Conservation (phyloP, 2,888 invertebrate species). For the Sylvicola fuscatus region DNA sequence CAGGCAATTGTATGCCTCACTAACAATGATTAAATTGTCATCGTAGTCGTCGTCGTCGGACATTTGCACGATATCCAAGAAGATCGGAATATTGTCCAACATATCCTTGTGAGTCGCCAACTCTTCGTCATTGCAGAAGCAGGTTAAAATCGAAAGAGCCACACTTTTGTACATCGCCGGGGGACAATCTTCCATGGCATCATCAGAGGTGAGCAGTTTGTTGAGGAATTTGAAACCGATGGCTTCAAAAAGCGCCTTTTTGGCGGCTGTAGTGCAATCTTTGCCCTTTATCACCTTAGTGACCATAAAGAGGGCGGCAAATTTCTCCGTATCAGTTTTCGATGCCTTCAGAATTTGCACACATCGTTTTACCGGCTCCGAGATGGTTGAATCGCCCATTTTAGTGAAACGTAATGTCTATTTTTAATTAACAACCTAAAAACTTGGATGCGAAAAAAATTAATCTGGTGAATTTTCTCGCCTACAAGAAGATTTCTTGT, state of each 20-base stretch:
- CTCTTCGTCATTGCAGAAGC: slow-evolving; percentile 65
- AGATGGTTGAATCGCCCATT: slow-evolving; percentile 29
- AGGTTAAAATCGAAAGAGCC: slow-evolving; percentile 68
- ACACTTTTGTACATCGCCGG: slow-evolving; percentile 80
- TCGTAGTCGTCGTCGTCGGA: slow-evolving; percentile 70
- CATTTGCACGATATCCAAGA: slow-evolving; percentile 64
- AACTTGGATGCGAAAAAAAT: no score
- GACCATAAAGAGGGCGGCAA: slow-evolving; percentile 79
- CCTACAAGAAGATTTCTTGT: no score
- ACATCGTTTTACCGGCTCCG: slow-evolving; percentile 71
- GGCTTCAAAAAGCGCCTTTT: slow-evolving; percentile 66
- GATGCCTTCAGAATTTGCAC: slow-evolving; percentile 58
- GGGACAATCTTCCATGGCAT: slow-evolving; percentile 71
- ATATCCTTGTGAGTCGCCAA: slow-evolving; percentile 66
- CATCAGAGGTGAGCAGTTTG: slow-evolving; percentile 51
- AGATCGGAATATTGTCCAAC: slow-evolving; percentile 60
- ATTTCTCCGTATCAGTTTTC: slow-evolving; percentile 73
- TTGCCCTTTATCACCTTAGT: slow-evolving; percentile 73
- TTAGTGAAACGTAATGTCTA: slow-evolving; percentile 1
- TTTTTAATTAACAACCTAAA: neutral
- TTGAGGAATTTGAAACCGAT: slow-evolving; percentile 75
- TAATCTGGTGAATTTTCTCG: no score
- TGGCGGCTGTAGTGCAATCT: slow-evolving; percentile 56
- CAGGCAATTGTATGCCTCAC: slow-evolving; percentile 67
- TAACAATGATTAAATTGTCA: slow-evolving; percentile 68